Conservation (phyloP, 2,113 vertebrate genomes). For the Percina caprodes region DNA sequence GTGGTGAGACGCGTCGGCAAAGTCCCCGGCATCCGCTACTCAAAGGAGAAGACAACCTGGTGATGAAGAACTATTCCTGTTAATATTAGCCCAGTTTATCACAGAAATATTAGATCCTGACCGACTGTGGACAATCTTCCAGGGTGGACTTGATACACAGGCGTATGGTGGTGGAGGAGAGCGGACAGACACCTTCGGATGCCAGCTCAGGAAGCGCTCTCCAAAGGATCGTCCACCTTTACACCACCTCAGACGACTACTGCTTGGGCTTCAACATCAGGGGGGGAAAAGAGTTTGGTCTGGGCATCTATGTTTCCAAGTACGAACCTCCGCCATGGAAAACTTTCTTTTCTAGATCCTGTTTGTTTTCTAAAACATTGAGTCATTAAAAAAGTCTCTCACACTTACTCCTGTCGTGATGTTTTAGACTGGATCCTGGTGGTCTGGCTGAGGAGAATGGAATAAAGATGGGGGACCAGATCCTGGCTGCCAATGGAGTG, state of each 20-base stretch:
- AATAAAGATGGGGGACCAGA: slow-evolving; percentile 96
- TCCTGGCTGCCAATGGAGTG: slow-evolving; percentile 94
- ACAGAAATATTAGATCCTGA: not conserved
- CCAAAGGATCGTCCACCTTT: slow-evolving; percentile 91
- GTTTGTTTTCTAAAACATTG: not conserved
- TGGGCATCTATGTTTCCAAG: slow-evolving; percentile 97
- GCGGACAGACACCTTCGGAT: slow-evolving; percentile 83
- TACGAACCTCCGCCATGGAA: slow-evolving; percentile 61
- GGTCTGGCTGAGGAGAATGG: slow-evolving; percentile 93
- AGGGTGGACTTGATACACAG: slow-evolving; percentile 94
- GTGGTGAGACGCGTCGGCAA: slow-evolving; percentile 94
- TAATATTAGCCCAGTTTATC: not conserved
- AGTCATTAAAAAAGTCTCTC: not conserved
- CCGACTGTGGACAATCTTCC: not conserved
- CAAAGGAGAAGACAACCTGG: slow-evolving; percentile 96
- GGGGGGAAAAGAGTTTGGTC: slow-evolving; percentile 93
- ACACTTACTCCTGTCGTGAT: not conserved
- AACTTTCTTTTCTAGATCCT: not conserved
- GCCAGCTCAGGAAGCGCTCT: slow-evolving; percentile 84
- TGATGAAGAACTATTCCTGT: slow-evolving; percentile 61
- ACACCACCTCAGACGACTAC: slow-evolving; percentile 94
- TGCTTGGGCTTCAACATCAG: slow-evolving; percentile 97
- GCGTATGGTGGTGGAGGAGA: slow-evolving; percentile 92
- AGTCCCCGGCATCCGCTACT: slow-evolving; percentile 95
- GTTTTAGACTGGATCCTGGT: slow-evolving; percentile 89